Conservation (phyloP, 2,888 invertebrate genomes). For the Diarsia dahlii region DNA sequence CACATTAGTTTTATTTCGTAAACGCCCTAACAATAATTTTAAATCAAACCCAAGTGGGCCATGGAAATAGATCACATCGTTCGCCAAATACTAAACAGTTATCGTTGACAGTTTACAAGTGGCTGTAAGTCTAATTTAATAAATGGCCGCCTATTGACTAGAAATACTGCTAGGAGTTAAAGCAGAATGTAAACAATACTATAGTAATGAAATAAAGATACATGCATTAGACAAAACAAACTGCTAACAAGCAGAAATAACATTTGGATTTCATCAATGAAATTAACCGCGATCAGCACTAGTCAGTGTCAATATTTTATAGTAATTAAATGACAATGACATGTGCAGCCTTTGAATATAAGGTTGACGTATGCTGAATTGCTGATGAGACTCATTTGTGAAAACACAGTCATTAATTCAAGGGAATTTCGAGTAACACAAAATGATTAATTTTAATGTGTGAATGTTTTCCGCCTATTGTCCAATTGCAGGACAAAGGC, state of each 20-base stretch:
- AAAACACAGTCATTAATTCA: background rate
- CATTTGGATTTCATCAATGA: background rate
- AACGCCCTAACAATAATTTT: slow-evolving; percentile 32
- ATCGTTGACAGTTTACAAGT: slow-evolving; percentile 39
- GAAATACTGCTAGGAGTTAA: background rate
- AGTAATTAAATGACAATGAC: background rate
- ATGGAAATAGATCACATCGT: slow-evolving; percentile 37
- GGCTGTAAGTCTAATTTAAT: slow-evolving; percentile 33
- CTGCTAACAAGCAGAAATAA: background rate
- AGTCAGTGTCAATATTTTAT: background rate
- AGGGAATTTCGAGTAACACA: background rate
- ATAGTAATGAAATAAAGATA: background rate
- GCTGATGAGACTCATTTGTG: too few relatives aligned
- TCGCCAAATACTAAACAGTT: slow-evolving; percentile 43
- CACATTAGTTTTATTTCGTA: slow-evolving; percentile 34
- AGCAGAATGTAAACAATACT: background rate
- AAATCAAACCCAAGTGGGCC: slow-evolving; percentile 50
- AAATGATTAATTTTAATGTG: background rate
- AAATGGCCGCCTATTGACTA: slow-evolving; percentile 24
- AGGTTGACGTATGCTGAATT: too few relatives aligned
- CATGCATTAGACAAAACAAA: background rate
- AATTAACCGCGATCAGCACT: background rate
- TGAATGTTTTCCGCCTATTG: background rate
- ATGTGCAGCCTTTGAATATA: background rate
- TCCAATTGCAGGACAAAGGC: background rate